Conservation (phyloP, 2,888 invertebrate species). For the Caenorhabditis afra region DNA sequence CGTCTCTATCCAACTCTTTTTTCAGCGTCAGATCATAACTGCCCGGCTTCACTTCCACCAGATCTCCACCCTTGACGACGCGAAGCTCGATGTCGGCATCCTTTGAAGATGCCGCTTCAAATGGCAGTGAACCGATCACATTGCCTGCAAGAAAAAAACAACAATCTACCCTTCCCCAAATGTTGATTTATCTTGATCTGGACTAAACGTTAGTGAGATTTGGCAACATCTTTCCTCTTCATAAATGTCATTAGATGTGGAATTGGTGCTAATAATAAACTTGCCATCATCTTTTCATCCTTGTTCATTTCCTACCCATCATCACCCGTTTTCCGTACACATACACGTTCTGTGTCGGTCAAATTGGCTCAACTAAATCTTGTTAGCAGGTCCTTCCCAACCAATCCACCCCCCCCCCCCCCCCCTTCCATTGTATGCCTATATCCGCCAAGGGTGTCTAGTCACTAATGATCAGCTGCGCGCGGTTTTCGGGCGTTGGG, state of each 20-base stretch:
- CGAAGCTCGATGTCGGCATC: slow-evolving; percentile 68
- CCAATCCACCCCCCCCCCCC: no score
- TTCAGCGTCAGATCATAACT: slow-evolving; percentile 72
- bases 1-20: slow-evolving; percentile 75
- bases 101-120: slow-evolving; percentile 62
- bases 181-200: slow-evolving; percentile 33
- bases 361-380: slow-evolving; percentile 64
- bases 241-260: slow-evolving; percentile 23
- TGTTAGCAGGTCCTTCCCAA: slow-evolving; percentile 43
- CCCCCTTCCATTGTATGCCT: slow-evolving; percentile 59
- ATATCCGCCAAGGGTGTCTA: slow-evolving; percentile 38
- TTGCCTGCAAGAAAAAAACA: slow-evolving; percentile 60
- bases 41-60: slow-evolving; percentile 69
- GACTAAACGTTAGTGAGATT: no score
- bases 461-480: slow-evolving; percentile 51
- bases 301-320: not conserved
- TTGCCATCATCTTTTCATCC: slow-evolving; percentile 41
- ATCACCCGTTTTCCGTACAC: slow-evolving; percentile 8
- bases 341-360: slow-evolving; percentile 47
- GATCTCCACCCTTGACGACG: slow-evolving; percentile 72
- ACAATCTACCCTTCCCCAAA: slow-evolving; percentile 2
- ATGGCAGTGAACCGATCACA: slow-evolving; percentile 60
- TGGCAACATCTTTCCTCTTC: slow-evolving; percentile 38
- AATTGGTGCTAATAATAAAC: slow-evolving; percentile 60
- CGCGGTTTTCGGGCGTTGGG: no score